phyloP scores from a whole-genome alignment of 2,113 vertebrate genomes.

The Lampris incognitus region DNA sequence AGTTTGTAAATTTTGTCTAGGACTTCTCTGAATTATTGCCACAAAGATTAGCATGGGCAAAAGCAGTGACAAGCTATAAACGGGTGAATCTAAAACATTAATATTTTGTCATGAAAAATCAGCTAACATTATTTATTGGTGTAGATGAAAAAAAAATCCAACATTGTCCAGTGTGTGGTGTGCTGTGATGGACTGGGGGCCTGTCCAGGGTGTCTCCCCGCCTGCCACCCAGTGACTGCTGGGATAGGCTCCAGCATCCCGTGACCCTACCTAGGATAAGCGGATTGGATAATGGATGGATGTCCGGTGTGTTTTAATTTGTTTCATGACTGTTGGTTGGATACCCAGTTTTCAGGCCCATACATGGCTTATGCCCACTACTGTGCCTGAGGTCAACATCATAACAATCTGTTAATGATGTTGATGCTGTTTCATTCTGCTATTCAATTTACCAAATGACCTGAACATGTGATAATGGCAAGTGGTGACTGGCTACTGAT shows the following conservation, averaged over 20 bases:
- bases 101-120: slow-evolving; percentile 18
- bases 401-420: not conserved
- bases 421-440: not conserved
- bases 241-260: no score
- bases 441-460: not conserved
- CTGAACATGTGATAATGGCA: not conserved
- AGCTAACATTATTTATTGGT: slow-evolving; percentile 13
- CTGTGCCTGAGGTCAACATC: no score
- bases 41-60: slow-evolving; percentile 21
- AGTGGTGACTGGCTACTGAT: not conserved
- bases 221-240: no score
- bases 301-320: no score
- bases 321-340: not conserved
- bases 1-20: slow-evolving; percentile 51
- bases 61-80: slow-evolving; percentile 23
- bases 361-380: no score
- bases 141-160: not conserved
- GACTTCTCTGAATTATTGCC: slow-evolving; percentile 44
- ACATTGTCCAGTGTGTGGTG: no score
- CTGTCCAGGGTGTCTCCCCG: no score
- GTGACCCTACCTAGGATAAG: no score
- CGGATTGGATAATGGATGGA: no score
- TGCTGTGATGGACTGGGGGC: no score
- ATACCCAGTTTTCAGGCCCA: no score
- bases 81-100: slow-evolving; percentile 28